A percentile compares a stretch with the other conserved stretches of the same genome.
These are phyloP conservation scores for Mimas tiliae DNA, from an alignment of 2,888 invertebrate genomes.

Conservation along the genomic window DNA sequence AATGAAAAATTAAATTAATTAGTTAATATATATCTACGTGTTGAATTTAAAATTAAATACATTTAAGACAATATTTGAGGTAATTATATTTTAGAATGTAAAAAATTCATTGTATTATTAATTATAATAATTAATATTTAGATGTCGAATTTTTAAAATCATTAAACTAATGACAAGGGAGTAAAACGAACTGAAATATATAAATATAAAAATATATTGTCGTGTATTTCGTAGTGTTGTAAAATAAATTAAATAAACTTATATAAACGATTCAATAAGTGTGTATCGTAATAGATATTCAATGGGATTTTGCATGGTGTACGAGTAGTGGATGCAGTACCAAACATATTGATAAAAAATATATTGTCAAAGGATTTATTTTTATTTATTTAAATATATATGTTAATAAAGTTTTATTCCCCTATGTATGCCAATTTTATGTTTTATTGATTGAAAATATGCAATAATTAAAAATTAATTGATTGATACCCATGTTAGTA, in stretches of 20 bases:
- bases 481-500: too few relatives aligned
- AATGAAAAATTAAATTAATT: too few relatives aligned
- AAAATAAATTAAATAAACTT: conserved; percentile 47
- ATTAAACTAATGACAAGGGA: conserved; percentile 70
- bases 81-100: conserved; percentile 36
- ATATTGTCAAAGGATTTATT: conserved; percentile 26
- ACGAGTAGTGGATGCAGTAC: conserved; percentile 32
- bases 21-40: too few relatives aligned
- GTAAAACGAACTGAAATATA: conserved; percentile 79
- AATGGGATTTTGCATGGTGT: conserved; percentile 56
- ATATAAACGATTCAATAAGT: conserved; percentile 26
- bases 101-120: conserved; percentile 41
- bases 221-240: conserved; percentile 66
- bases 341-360: conserved; percentile 31
- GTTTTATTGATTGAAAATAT: too few relatives aligned
- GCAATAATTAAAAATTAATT: too few relatives aligned
- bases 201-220: conserved; percentile 56
- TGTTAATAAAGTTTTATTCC: background rate
- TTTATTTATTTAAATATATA: conserved; percentile 22
- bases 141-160: conserved; percentile 62
- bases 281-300: conserved; percentile 45
- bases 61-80: conserved; percentile 40
- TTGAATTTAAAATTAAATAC: background rate
- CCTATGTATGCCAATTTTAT: too few relatives aligned
- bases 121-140: conserved; percentile 45